Evolutionary conservation across 2,888 invertebrate species (phyloP), one percentile per base, ranked within the genome.

Genomic region (Ichneumoninae sp.): DNA sequence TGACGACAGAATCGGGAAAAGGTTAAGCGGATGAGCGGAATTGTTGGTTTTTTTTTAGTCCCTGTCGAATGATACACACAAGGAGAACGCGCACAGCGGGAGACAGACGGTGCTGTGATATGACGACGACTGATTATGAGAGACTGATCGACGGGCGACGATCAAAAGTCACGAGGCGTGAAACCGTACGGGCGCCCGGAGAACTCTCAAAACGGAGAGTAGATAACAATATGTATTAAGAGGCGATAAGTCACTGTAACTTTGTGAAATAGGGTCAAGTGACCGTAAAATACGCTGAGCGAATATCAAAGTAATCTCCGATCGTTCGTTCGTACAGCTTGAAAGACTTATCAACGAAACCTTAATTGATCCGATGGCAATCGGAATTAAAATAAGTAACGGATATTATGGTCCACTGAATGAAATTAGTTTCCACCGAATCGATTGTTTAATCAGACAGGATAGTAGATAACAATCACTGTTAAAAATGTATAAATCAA

Each of bases 131-230:
- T 62, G 74, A 30, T 50, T 47, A 76, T 54, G 65, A 22, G 26
- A 47, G 50, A 50, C 36, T 66, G 71, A 44, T 22, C 50, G 44
- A 47, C 40, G 44, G 22, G 44, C 47, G 68, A 68, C 26, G 68
- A 22, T 47, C 68, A 78, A 69, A 62, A 78, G 82, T 83, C 82
- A 83, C 79, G 83, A 79, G 74, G 83, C 75, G 75, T 79, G 75
- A 83, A 83, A 79, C 79, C 79, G 79, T 83, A 62, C 69, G 75
- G 82, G 71, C 78, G 57, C 81, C 26, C 13, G 30, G 62, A 62
- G 60, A 16, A 62, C 16, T 16, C 30, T 62, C 62, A 33, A 62
- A 33, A 62, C 30, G 16, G 72, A 72, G 62, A 57, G 57, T 57
- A 57, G 57, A 26, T 57, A 57, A 57, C 10, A 57, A 57, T 22